Evolutionary conservation across 2,797 vertebrate genomes (phyloP).

Genomic region (Galaxias olidus): DNA sequence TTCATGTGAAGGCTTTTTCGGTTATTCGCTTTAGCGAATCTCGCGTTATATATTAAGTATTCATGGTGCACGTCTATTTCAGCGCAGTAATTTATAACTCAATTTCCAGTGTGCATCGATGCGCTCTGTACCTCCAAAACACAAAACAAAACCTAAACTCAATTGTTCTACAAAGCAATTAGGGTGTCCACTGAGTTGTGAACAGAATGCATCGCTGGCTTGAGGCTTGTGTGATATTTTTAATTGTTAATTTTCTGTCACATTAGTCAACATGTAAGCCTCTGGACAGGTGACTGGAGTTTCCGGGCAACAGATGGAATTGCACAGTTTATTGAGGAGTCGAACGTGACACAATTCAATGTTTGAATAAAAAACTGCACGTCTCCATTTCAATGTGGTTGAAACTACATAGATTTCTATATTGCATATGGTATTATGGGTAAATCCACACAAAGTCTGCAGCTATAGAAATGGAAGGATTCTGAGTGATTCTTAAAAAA

Average conservation of each 20-base stretch:
- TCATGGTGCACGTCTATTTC: slow-evolving; percentile 70
- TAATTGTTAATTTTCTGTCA: slow-evolving; percentile 79
- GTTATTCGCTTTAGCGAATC: slow-evolving; percentile 29
- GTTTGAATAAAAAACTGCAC: slow-evolving; percentile 10
- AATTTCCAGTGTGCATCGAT: slow-evolving; percentile 73
- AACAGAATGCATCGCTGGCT: slow-evolving; percentile 56
- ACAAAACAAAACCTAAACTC: slow-evolving; percentile 72
- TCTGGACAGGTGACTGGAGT: slow-evolving; percentile 61
- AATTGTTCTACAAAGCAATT: slow-evolving; percentile 77
- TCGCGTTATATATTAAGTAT: slow-evolving; percentile 70
- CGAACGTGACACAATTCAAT: slow-evolving; percentile 37
- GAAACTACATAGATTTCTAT: too few species aligned
- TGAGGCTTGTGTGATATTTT: slow-evolving; percentile 63
- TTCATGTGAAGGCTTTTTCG: slow-evolving; percentile 30
- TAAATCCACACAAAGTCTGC: too few species aligned
- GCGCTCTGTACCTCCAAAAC: slow-evolving; percentile 72
- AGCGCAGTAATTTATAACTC: slow-evolving; percentile 77
- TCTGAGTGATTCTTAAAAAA: too few species aligned
- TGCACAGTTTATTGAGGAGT: slow-evolving; percentile 30
- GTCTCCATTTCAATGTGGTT: slow-evolving; percentile 11
- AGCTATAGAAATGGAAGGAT: too few species aligned
- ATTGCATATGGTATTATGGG: too few species aligned
- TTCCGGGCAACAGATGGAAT: slow-evolving; percentile 35
- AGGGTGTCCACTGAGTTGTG: slow-evolving; percentile 74
- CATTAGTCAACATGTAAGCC: slow-evolving; percentile 67